Conservation (phyloP, 2,113 vertebrate species). For the Budorcas taxicolor region DNA sequence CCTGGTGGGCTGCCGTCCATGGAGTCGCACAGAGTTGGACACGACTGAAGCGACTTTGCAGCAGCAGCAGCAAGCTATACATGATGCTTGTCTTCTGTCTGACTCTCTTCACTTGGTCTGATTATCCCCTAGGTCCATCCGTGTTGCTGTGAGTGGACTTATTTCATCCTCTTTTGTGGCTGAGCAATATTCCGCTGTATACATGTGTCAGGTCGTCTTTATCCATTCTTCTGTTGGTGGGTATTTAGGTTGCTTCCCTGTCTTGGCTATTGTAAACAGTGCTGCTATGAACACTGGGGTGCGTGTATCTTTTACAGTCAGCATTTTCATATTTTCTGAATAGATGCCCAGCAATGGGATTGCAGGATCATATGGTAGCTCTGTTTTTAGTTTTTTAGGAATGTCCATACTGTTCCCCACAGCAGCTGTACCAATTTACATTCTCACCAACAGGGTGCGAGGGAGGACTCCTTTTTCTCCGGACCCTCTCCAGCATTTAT, state of each 20-base stretch:
- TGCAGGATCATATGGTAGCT: not conserved
- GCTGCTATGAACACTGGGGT: not conserved
- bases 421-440: not conserved
- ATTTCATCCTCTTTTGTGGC: not conserved
- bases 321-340: not conserved
- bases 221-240: not conserved
- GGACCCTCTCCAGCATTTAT: not conserved
- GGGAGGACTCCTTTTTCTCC: not conserved
- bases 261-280: not conserved
- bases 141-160: not conserved
- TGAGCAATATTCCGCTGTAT: not conserved
- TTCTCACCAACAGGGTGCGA: not conserved
- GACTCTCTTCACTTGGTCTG: not conserved
- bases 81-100: not conserved
- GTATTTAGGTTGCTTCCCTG: not conserved
- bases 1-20: too few relatives aligned
- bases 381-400: not conserved
- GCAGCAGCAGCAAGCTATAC: not conserved
- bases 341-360: not conserved
- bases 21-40: too few relatives aligned
- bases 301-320: not conserved
- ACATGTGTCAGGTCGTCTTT: not conserved
- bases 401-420: not conserved
- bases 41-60: too few relatives aligned
- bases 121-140: not conserved